phyloP scores from a whole-genome alignment of 2,888 invertebrate species.

The Mechanitis mazaeus region DNA sequence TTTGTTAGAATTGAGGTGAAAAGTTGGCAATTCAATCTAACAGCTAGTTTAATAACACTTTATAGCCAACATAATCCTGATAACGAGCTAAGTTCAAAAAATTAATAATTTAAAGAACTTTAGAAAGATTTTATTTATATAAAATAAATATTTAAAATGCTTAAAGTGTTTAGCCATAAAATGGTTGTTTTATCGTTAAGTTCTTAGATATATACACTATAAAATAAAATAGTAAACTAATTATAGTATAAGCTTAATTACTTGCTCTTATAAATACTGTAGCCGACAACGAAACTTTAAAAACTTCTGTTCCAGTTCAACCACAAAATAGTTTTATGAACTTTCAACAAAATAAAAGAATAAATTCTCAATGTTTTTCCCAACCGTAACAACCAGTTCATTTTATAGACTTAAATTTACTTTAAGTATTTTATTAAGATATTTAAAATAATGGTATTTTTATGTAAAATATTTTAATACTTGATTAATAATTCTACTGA shows the following conservation, averaged over 20 bases:
- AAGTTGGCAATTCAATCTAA: conserved; percentile 23
- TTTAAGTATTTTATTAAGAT: no score
- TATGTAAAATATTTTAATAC: no score
- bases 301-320: conserved; percentile 15
- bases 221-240: no score
- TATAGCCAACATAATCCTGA: conserved; percentile 13
- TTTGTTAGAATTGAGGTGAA: conserved; percentile 26
- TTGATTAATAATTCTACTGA: no score
- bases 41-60: conserved; percentile 16
- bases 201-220: no score
- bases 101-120: background rate
- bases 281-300: conserved; percentile 15
- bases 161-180: no score
- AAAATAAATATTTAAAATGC: no score
- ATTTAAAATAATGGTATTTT: no score
- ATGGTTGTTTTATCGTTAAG: no score
- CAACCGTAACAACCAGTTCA: background rate
- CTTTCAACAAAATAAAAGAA: conserved; percentile 18
- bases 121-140: no score
- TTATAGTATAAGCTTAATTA: background rate
- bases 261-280: conserved; percentile 15
- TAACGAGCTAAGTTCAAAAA: background rate
- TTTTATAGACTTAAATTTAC: background rate
- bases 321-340: conserved; percentile 20
- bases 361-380: conserved; percentile 17